Evolutionary conservation across 2,888 invertebrate genomes (phyloP).

Genomic region (Chymomyza fuscimana): DNA sequence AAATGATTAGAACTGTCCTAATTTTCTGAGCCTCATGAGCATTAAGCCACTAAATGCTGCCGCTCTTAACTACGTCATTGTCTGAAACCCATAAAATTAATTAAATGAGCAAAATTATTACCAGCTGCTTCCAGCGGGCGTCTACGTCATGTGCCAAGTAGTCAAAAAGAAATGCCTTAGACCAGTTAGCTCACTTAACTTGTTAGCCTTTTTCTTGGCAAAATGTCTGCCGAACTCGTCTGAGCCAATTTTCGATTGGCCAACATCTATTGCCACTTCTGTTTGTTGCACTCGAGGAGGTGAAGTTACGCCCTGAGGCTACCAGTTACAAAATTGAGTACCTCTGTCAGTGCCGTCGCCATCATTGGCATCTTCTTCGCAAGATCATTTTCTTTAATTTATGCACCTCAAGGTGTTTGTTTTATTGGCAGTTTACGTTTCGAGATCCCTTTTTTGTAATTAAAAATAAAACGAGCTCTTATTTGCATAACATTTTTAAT

Average conservation of each 20-base stretch:
- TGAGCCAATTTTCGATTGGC: conserved; percentile 45
- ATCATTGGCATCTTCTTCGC: not conserved
- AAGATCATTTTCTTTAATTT: not conserved
- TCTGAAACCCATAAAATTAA: not conserved
- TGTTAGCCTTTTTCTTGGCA: conserved; percentile 19
- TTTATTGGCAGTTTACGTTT: conserved; percentile 35
- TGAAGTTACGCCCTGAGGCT: not conserved
- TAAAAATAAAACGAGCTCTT: conserved; percentile 1
- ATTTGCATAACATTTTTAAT: conserved; percentile 5
- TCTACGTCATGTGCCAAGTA: conserved; percentile 10
- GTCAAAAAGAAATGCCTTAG: not conserved
- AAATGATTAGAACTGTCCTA: too few relatives aligned
- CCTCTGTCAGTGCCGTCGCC: not conserved
- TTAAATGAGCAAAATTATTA: conserved; percentile 25
- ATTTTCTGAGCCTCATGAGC: too few relatives aligned
- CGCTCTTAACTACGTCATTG: too few relatives aligned
- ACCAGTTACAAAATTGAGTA: not conserved
- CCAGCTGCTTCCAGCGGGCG: conserved; percentile 14
- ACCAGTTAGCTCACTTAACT: not conserved
- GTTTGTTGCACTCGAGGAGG: not conserved
- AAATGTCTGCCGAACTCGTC: conserved; percentile 55
- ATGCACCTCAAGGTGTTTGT: conserved; percentile 39
- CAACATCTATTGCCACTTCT: conserved; percentile 27
- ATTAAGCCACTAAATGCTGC: too few relatives aligned
- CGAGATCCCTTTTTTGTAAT: not conserved